Percentiles rank a stretch among this genome's conserved stretches.
Evolutionary conservation across 2,888 invertebrate genomes (phyloP).

Genomic region (Drosophila nigricruria): DNA sequence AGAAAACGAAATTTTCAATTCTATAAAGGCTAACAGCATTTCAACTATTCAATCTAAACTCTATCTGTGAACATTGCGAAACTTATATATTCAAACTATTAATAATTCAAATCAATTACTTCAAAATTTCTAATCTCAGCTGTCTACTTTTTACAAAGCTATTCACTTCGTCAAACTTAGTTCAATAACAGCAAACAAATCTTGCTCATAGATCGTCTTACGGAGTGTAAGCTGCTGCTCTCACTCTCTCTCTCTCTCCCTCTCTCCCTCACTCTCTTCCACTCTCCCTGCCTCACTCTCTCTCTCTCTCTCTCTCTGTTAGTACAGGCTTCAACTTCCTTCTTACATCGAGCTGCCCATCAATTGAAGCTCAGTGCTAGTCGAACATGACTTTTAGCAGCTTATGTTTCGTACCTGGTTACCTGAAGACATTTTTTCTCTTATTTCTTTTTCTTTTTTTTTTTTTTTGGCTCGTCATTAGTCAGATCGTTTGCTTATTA

Average conservation of each 20-base stretch:
- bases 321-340: constrained; percentile 19
- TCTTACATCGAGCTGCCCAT: constrained; percentile 25
- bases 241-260: neutral
- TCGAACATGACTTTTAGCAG: constrained; percentile 69
- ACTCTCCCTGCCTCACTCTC: too few species aligned
- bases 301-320: neutral
- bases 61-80: too few species aligned
- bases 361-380: constrained; percentile 12
- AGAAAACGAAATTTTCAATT: too few species aligned
- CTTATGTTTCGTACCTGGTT: constrained; percentile 64
- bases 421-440: constrained; percentile 24
- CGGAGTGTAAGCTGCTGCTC: constrained; percentile 17
- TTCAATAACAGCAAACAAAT: constrained; percentile 5
- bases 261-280: too few species aligned
- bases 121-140: neutral
- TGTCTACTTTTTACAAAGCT: neutral
- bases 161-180: constrained; percentile 7
- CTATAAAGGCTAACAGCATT: too few species aligned
- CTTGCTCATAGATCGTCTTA: constrained; percentile 6
- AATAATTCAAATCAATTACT: neutral
- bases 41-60: neutral
- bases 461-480: constrained; percentile 68
- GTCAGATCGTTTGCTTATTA: constrained; percentile 67
- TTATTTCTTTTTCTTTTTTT: neutral
- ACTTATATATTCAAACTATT: too few species aligned